phyloP scores from a whole-genome alignment of 35 echinoderm and acorn worm species.

The Acanthaster planci region DNA sequence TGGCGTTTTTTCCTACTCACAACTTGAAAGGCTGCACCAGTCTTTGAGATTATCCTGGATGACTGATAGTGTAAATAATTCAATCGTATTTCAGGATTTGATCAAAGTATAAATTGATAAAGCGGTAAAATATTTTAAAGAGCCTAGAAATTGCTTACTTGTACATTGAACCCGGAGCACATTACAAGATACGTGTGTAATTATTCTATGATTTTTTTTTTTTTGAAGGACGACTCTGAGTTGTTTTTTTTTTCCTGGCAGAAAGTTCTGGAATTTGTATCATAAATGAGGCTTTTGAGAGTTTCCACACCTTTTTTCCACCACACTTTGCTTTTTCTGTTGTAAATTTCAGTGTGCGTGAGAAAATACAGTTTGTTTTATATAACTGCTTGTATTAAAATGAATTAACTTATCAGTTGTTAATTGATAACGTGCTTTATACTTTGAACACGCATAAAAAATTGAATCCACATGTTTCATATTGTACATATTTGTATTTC shows the following conservation, averaged over 20 bases:
- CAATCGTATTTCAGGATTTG: too few relatives aligned
- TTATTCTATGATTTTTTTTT: background rate
- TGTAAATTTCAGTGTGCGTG: background rate
- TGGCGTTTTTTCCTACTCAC: too few relatives aligned
- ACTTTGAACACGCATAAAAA: background rate
- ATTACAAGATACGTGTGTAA: background rate
- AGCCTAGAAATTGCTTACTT: too few relatives aligned
- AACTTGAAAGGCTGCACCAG: too few relatives aligned
- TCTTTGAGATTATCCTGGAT: too few relatives aligned
- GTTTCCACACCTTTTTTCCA: background rate
- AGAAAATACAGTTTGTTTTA: background rate
- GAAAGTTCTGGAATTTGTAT: background rate
- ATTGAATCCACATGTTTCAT: constrained; percentile 2
- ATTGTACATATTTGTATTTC: constrained; percentile 10
- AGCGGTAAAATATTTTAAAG: too few relatives aligned
- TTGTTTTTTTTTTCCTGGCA: background rate
- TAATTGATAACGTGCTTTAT: constrained; percentile 9
- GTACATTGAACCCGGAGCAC: too few relatives aligned
- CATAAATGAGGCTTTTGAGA: background rate
- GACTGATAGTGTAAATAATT: too few relatives aligned
- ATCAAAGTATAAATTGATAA: too few relatives aligned
- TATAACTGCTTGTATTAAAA: background rate
- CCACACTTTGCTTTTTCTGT: background rate
- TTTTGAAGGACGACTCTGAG: background rate
- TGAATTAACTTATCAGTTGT: constrained; percentile 2